Conservation (phyloP, 2,797 vertebrate species). For the Orestias chungarensis region DNA sequence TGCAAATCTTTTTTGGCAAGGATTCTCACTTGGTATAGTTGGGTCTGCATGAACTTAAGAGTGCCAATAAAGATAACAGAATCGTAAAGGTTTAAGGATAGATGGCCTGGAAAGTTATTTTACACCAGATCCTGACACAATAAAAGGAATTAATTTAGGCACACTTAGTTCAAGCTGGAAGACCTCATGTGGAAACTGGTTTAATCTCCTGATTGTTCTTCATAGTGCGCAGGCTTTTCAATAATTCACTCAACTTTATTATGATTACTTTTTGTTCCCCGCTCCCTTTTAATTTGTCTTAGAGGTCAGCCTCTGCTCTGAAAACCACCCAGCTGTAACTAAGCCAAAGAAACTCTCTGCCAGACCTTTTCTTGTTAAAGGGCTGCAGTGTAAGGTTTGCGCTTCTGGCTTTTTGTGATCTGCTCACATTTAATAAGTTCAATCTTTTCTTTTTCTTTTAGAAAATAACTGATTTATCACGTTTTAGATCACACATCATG, state of each 20-base stretch:
- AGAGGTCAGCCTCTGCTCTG: slow-evolving; percentile 26
- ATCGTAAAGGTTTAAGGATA: background rate
- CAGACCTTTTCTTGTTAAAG: slow-evolving; percentile 43
- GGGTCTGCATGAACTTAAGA: background rate
- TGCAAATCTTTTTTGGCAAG: background rate
- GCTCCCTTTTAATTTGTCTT: slow-evolving; percentile 2
- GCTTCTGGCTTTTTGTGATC: background rate
- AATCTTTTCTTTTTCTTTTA: background rate
- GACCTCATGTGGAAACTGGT: background rate
- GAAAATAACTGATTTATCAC: background rate
- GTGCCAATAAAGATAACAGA: background rate
- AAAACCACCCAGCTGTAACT: slow-evolving; percentile 29
- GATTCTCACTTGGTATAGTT: background rate
- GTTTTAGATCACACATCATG: background rate
- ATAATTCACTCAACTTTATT: slow-evolving; percentile 2
- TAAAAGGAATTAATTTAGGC: background rate
- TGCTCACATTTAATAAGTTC: background rate
- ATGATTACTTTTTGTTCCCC: slow-evolving; percentile 2
- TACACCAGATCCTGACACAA: background rate
- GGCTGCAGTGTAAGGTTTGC: background rate
- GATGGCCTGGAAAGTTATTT: background rate
- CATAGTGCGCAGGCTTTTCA: slow-evolving; percentile 3
- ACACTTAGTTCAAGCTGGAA: background rate
- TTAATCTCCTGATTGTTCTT: slow-evolving; percentile 3
- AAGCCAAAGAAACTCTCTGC: slow-evolving; percentile 10